phyloP scores from a whole-genome alignment of 2,113 vertebrate species.

The Leptocoma aspasia region DNA sequence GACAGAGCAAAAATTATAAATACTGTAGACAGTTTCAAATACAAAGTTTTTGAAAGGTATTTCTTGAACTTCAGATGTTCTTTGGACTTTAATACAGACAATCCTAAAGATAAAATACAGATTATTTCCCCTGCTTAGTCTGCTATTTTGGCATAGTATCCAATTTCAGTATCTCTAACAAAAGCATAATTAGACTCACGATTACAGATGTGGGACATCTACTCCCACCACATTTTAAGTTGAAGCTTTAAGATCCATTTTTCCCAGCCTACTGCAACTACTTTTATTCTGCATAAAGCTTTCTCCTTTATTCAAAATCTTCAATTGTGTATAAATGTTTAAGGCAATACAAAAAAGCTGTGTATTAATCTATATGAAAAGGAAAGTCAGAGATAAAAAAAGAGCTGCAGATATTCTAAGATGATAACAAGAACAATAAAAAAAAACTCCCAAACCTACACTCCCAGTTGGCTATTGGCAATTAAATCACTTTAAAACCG shows the following conservation, averaged over 20 bases:
- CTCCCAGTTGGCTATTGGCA: background rate
- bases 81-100: background rate
- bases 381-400: background rate
- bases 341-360: background rate
- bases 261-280: background rate
- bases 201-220: constrained; percentile 17
- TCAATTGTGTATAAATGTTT: constrained; percentile 30
- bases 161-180: constrained; percentile 10
- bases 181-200: background rate
- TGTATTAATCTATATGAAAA: background rate
- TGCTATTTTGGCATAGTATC: background rate
- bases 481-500: background rate
- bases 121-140: background rate
- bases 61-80: background rate
- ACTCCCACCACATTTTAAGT: background rate
- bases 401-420: background rate
- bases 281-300: background rate
- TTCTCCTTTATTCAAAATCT: background rate
- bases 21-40: background rate
- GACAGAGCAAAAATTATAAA: background rate
- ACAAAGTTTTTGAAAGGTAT: background rate
- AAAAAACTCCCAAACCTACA: background rate
- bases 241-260: constrained; percentile 1
- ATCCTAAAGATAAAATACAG: background rate
- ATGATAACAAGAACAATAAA: background rate